These are phyloP conservation scores for Theonella swinhoei DNA, from an alignment of 37 sponge, comb jelly and placozoan genomes.

Conservation along the genomic window DNA sequence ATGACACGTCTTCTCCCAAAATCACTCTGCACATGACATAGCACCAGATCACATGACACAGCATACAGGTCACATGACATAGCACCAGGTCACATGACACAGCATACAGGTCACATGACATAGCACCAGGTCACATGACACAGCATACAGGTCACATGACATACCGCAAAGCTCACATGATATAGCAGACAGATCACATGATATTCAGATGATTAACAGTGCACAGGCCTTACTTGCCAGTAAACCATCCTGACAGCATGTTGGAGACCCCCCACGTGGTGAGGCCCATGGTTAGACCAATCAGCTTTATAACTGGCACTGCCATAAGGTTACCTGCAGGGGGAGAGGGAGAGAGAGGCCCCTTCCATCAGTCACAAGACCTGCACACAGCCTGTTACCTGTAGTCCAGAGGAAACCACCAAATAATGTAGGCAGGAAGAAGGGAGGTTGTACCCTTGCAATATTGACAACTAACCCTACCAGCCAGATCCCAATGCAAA, in stretches of 20 bases:
- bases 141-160: too few relatives aligned
- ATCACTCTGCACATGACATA: constrained; percentile 29
- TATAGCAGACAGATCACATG: not conserved
- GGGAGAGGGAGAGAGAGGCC: not conserved
- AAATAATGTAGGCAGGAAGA: constrained; percentile 63
- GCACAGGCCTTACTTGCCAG: constrained; percentile 45
- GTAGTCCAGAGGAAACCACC: constrained; percentile 83
- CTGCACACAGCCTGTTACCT: too few relatives aligned
- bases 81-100: too few relatives aligned
- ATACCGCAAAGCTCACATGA: too few relatives aligned
- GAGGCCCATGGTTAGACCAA: constrained; percentile 87
- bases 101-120: too few relatives aligned
- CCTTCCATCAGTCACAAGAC: too few relatives aligned
- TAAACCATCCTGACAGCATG: constrained; percentile 78
- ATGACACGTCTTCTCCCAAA: constrained; percentile 17
- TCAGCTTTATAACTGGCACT: constrained; percentile 84
- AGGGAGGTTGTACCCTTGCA: constrained; percentile 53
- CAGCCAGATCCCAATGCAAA: constrained; percentile 89
- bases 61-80: not conserved
- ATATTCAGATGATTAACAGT: not conserved
- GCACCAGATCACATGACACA: too few relatives aligned
- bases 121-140: too few relatives aligned
- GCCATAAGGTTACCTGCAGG: constrained; percentile 63
- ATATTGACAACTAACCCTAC: constrained; percentile 77
- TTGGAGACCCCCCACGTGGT: constrained; percentile 83